Percentiles rank a stretch among this genome's conserved stretches.
Evolutionary conservation across 1,140 invertebrate species (phyloP).

Genomic region (Agraylea sexmaculata): DNA sequence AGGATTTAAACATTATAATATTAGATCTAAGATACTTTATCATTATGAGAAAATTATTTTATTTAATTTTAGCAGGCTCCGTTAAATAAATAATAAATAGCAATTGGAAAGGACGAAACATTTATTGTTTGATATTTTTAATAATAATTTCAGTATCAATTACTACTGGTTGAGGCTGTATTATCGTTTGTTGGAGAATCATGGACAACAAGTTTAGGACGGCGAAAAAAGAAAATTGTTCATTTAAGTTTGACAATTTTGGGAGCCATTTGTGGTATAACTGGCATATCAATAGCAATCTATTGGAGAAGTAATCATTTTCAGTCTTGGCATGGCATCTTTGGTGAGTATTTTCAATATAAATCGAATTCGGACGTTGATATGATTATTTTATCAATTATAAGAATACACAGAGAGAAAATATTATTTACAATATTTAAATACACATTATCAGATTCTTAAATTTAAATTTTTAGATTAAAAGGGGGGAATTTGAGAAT

Average conservation of each 20-base stretch:
- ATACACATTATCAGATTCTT: background rate
- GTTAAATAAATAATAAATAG: background rate
- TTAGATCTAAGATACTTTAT: background rate
- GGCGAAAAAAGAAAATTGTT: constrained; percentile 5
- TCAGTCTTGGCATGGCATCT: constrained; percentile 9
- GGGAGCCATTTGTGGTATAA: constrained; percentile 4
- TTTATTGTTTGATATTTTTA: background rate
- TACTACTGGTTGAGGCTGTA: constrained; percentile 15
- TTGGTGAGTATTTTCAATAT: no score
- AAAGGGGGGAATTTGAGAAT: no score
- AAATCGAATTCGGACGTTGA: no score
- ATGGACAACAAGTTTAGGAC: constrained; percentile 1
- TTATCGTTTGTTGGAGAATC: constrained; percentile 12
- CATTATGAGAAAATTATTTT: no score
- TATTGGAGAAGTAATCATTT: constrained; percentile 2
- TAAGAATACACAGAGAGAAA: background rate
- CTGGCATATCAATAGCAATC: constrained; percentile 6
- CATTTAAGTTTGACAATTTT: constrained; percentile 3
- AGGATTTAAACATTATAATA: constrained; percentile 3
- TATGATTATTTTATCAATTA: no score
- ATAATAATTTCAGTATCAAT: constrained; percentile 14
- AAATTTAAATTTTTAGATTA: background rate
- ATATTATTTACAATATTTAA: background rate
- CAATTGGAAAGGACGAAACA: background rate
- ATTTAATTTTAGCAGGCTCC: no score